Evolutionary conservation across 2,113 vertebrate species (phyloP), one percentile per base, ranked within the genome.

Genomic region (Dipodomys spectabilis): DNA sequence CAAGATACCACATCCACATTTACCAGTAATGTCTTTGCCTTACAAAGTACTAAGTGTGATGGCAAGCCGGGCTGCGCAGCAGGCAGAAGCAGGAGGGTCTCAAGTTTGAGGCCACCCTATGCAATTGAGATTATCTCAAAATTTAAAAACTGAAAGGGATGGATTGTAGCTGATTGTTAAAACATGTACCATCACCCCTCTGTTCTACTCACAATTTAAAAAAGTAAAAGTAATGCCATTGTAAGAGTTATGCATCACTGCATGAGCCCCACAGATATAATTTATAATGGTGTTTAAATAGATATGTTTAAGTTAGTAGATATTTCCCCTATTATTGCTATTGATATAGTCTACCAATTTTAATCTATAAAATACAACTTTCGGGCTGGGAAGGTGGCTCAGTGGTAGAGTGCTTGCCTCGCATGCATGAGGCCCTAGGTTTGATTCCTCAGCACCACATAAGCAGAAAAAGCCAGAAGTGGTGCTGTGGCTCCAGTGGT

Each of bases 11-110:
- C 10, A 80, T 82, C 19, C 9, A n/a, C 6, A 45, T 20, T 83
- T 86, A 91, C 39, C n/a, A 88, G 72, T 72, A 28, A 32, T 82
- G 75, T 62, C 64, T 84, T 86, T 87, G 64, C 32, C n/a, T 92
- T 93, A 49, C 81, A 77, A 88, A 82, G 3, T 90, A 65, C 12
- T 39, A 22, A 25, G 25, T 9, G 72, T 20, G 25, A 5, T 18
- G 35, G 49, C 23, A 72, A 69, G 27, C 27, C 68, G 25, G 60
- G 25, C 32, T 44, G 39, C 15, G 22, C 83, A 20, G 62, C 7
- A 45, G 71, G 27, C 25, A 27, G 12, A 74, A 6, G 35, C 22
- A 74, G 22, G 69, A 39, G 23, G 32, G 60, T 12, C 27, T 10
- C 35, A 44, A 30, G 71, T 7, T 13, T 11, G 6, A 60, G 39